These are phyloP conservation scores for Nematopogon swammerdamellus DNA, from an alignment of 2,888 invertebrate genomes.

Conservation along the genomic window DNA sequence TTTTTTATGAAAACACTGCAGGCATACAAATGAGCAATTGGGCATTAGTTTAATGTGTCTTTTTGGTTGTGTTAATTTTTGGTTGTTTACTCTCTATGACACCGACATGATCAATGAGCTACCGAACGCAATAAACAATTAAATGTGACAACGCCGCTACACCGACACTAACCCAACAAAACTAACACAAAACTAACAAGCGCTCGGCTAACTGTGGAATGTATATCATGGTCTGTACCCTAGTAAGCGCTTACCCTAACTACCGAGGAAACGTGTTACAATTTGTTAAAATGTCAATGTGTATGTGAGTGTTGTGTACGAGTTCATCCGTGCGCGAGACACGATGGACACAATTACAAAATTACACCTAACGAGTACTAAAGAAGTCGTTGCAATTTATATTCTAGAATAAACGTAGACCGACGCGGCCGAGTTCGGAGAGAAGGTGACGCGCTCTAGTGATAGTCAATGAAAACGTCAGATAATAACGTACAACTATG, in stretches of 20 bases:
- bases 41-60: not conserved
- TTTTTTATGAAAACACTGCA: not conserved
- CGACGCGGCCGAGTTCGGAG: too few relatives aligned
- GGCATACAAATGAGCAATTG: not conserved
- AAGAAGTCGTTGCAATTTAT: not conserved
- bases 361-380: not conserved
- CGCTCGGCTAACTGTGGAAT: not conserved
- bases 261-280: not conserved
- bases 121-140: not conserved
- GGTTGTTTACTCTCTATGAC: not conserved
- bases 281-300: not conserved
- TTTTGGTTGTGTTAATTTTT: not conserved
- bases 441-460: too few relatives aligned
- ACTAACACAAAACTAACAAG: not conserved
- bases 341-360: not conserved
- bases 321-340: not conserved
- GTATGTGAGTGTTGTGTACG: not conserved
- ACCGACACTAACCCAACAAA: too few relatives aligned
- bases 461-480: not conserved
- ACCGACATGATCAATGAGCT: not conserved
- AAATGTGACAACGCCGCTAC: too few relatives aligned
- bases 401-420: not conserved
- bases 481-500: not conserved
- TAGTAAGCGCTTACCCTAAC: not conserved
- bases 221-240: not conserved